Conservation (phyloP, 2,797 vertebrate species). For the Enteromius mattozi region DNA sequence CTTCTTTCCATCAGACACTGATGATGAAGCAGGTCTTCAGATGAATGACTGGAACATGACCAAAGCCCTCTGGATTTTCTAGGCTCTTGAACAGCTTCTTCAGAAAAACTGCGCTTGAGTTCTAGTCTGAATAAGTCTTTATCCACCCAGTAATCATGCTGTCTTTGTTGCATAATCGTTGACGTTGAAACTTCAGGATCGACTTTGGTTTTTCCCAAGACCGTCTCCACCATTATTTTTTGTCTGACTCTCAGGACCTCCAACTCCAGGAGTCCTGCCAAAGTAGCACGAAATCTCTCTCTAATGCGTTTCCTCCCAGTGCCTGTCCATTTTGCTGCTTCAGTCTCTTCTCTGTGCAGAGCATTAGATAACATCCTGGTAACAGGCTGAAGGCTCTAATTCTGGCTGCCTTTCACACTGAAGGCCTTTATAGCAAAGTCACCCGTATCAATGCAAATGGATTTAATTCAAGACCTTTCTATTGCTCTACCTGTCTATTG, state of each 20-base stretch:
- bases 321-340: conserved; percentile 9
- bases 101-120: conserved; percentile 55
- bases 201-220: conserved; percentile 35
- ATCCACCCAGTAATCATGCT: conserved; percentile 41
- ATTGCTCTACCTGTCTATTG: conserved; percentile 22
- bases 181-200: background rate
- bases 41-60: conserved; percentile 41
- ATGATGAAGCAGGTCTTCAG: conserved; percentile 51
- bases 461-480: background rate
- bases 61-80: background rate
- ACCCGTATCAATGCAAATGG: background rate
- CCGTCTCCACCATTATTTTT: conserved; percentile 60
- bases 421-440: conserved; percentile 42
- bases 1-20: background rate
- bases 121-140: conserved; percentile 32
- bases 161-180: background rate
- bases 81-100: conserved; percentile 41
- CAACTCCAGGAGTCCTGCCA: conserved; percentile 68
- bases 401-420: background rate
- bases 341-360: conserved; percentile 9
- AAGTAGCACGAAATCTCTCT: conserved; percentile 62
- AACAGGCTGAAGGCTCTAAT: background rate
- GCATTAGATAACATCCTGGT: conserved; percentile 30
- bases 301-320: conserved; percentile 50
- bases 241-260: conserved; percentile 63